Conservation (phyloP, 1,140 invertebrate species). For the Pachypsylla venusta region DNA sequence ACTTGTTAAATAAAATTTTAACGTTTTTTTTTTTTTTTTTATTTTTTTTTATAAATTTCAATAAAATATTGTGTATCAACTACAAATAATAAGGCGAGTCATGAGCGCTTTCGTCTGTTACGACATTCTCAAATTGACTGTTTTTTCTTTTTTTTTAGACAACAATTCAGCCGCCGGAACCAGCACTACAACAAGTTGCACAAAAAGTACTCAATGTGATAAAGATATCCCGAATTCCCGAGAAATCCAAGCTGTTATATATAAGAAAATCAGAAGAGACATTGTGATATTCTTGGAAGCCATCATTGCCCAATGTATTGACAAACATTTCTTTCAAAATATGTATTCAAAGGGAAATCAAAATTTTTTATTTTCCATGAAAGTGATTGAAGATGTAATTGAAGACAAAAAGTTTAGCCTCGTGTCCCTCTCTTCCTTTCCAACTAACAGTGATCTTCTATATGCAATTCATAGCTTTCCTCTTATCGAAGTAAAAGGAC, state of each 20-base stretch:
- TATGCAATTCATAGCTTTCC: conserved; percentile 6
- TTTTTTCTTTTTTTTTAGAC: no score
- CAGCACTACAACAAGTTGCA: no score
- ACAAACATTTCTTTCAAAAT: background rate
- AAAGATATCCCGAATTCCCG: background rate
- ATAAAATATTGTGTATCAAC: no score
- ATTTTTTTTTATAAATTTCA: no score
- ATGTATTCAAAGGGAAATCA: background rate
- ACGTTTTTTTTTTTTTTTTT: no score
- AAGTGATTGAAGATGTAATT: conserved; percentile 1
- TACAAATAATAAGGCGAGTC: no score
- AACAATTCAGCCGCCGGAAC: no score
- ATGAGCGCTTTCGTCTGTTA: no score
- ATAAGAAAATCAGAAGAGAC: conserved; percentile 2
- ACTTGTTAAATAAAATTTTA: no score
- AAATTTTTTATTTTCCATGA: background rate
- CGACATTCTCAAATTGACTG: no score
- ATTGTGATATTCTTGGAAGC: background rate
- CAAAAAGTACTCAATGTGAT: no score
- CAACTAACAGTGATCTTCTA: background rate
- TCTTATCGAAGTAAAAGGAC: background rate
- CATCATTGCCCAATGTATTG: background rate
- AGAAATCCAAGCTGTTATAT: background rate
- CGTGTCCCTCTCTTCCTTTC: background rate
- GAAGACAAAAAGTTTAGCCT: conserved; percentile 1